phyloP scores from a whole-genome alignment of 2,113 vertebrate species.

The Tragelaphus strepsiceros region DNA sequence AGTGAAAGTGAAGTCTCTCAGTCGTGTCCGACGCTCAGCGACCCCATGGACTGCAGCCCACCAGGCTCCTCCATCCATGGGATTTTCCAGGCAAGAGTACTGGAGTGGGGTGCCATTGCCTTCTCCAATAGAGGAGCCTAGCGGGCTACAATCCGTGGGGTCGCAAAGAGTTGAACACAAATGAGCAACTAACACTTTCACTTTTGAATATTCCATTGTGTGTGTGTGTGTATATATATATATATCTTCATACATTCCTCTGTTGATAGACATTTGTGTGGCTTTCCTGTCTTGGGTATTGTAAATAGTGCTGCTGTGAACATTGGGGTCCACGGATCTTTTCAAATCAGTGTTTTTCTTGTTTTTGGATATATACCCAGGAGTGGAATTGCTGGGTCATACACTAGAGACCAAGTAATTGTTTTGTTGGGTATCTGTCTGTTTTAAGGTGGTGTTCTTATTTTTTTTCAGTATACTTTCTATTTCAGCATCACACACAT shows the following conservation, averaged over 20 bases:
- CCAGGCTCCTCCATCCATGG: no score
- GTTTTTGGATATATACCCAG: background rate
- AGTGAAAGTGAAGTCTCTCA: no score
- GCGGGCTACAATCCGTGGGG: background rate
- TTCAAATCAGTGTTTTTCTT: background rate
- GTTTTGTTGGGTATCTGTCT: background rate
- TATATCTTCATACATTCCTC: background rate
- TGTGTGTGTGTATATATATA: background rate
- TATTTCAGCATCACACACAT: background rate
- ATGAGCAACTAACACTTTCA: background rate
- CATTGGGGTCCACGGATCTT: background rate
- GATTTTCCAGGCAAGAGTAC: no score
- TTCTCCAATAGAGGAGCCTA: background rate
- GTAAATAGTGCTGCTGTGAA: background rate
- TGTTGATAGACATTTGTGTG: background rate
- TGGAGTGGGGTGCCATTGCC: no score
- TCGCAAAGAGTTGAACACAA: fast-evolving
- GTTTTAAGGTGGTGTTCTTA: background rate
- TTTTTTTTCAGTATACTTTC: background rate
- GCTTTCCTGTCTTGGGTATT: background rate
- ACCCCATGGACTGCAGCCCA: no score
- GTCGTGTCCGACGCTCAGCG: no score
- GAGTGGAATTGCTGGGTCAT: background rate
- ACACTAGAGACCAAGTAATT: background rate
- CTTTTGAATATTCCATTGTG: background rate